phyloP scores from a whole-genome alignment of 2,888 invertebrate species.

The Rhimphoctona megacephalus region DNA sequence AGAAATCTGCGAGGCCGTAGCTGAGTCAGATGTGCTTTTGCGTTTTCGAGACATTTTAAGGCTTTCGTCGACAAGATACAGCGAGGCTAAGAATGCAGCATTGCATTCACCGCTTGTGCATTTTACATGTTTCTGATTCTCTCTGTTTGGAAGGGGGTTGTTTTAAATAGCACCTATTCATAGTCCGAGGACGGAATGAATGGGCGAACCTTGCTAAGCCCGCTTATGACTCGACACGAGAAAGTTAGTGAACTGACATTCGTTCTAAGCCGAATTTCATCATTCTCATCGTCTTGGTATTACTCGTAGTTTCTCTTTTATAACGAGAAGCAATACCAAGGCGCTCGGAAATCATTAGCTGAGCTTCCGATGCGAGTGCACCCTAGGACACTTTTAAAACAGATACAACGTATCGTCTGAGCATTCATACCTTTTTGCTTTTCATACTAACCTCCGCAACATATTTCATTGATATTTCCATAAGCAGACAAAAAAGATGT shows the following conservation, averaged over 20 bases:
- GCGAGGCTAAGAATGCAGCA: slow-evolving; percentile 10
- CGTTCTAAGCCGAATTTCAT: slow-evolving; percentile 41
- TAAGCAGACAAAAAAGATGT: background rate
- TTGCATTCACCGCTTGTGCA: slow-evolving; percentile 11
- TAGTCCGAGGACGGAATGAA: slow-evolving; percentile 78
- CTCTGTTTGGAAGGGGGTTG: slow-evolving; percentile 56
- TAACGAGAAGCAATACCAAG: slow-evolving; percentile 2
- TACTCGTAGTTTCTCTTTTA: slow-evolving; percentile 8
- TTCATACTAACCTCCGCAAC: background rate
- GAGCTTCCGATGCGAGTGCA: slow-evolving; percentile 75
- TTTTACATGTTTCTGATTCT: slow-evolving; percentile 25
- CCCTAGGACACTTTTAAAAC: slow-evolving; percentile 61
- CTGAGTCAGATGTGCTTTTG: slow-evolving; percentile 41
- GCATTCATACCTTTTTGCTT: background rate
- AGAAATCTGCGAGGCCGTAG: slow-evolving; percentile 20
- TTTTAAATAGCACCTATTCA: slow-evolving; percentile 82
- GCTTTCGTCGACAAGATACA: slow-evolving; percentile 4
- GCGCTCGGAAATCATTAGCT: slow-evolving; percentile 17
- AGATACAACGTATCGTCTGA: background rate
- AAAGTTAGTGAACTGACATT: slow-evolving; percentile 56
- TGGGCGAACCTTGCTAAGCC: slow-evolving; percentile 70
- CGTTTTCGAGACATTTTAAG: slow-evolving; percentile 45
- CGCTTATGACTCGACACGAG: slow-evolving; percentile 68
- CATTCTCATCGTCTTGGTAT: slow-evolving; percentile 19
- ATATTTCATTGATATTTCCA: background rate